Evolutionary conservation across 2,113 vertebrate genomes (phyloP), one percentile per base, ranked within the genome.

Genomic region (Guaruba guarouba): DNA sequence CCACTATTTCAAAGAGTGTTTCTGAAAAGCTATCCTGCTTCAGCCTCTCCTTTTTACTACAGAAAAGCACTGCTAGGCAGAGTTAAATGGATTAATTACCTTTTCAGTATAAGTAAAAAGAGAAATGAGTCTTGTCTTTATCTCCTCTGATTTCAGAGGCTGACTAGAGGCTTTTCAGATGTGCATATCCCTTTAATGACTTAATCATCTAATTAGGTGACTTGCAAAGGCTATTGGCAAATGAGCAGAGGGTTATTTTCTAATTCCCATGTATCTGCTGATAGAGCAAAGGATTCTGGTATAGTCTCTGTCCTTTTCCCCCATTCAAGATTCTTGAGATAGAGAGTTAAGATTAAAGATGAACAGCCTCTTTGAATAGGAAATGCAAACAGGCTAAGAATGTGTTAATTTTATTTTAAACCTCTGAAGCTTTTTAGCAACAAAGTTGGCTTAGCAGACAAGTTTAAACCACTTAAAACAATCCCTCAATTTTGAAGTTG

Each of bases 121-220:
- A 97, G 95, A 95, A 89, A 78, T 92, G 96, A 96, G 86, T 87
- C 93, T 95, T 92, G 93, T 97, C 98, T 99, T 99, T 98, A 98
- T 98, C 98, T 98, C 94, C 98, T 98, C 98, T 98, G 97, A 98
- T 99, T 98, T 98, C 98, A 98, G 97, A 97, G 97, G 95, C 97
- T 98, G 98, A 97, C 96, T 95, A 93, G 97, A 93, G 95, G 96
- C 98, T 98, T 98, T 98, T 98, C 98, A 99, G 98, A 98, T 97
- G 97, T 85, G 73, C 96, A 95, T 97, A 96, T 97, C 93, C 95
- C 96, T 98, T 98, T 99, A 99, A 99, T 99, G 98, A 99, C 98
- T 99, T 99, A 99, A 99, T 99, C 98, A 97, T 98, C 97, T 99
- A 98, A 99, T 99, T 99, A 99, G 98, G 97, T 97, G 98, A 98